Evolutionary conservation across 2,113 vertebrate species (phyloP).

Genomic region (Thymallus thymallus): DNA sequence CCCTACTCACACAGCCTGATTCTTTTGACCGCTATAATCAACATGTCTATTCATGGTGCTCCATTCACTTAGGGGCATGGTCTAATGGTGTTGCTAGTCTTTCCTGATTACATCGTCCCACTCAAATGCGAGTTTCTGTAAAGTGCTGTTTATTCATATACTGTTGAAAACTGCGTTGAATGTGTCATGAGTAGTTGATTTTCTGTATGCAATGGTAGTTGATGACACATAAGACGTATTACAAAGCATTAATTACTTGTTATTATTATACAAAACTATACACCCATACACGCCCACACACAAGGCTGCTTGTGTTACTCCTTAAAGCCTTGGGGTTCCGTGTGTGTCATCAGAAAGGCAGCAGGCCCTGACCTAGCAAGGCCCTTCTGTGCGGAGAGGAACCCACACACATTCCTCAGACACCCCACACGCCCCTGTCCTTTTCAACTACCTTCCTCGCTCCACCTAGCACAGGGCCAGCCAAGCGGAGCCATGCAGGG

Average conservation of each 20-base stretch:
- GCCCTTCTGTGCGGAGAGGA: neutral
- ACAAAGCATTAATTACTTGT: neutral
- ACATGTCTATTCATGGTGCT: no score
- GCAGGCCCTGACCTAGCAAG: neutral
- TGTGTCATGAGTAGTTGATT: no score
- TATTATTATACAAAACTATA: neutral
- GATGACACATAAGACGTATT: no score
- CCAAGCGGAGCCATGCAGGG: slow-evolving; percentile 29
- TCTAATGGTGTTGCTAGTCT: no score
- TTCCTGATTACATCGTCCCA: no score
- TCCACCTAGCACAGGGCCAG: slow-evolving; percentile 20
- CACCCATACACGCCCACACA: neutral
- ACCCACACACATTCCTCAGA: neutral
- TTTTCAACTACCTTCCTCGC: slow-evolving; percentile 45
- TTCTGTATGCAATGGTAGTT: no score
- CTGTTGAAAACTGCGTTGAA: no score
- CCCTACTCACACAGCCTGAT: no score
- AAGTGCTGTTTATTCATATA: no score
- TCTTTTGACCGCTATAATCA: no score
- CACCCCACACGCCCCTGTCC: slow-evolving; percentile 33
- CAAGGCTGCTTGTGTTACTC: neutral
- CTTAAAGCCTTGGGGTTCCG: neutral
- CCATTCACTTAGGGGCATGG: no score
- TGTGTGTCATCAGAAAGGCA: neutral
- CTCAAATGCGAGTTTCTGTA: no score